Evolutionary conservation across 2,797 vertebrate genomes (phyloP).

Genomic region (Takifugu ocellatus): DNA sequence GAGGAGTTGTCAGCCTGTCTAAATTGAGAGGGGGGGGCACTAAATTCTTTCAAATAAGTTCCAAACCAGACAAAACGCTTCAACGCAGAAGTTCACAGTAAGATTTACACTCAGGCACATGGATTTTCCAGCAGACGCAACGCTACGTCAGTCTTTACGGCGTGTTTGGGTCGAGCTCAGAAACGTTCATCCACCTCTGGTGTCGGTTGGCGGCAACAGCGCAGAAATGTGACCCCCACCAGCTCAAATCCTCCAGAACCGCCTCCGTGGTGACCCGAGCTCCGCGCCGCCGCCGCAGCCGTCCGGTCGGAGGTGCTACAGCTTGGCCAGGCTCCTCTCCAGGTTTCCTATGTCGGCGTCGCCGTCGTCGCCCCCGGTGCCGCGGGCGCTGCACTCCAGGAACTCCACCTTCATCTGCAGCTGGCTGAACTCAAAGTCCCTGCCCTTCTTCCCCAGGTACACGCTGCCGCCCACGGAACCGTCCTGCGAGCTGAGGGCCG

Average conservation of each 20-base stretch:
- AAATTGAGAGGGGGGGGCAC: no score
- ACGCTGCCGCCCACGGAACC: conserved; percentile 71
- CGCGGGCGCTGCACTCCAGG: conserved; percentile 88
- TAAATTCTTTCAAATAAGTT: conserved; percentile 4
- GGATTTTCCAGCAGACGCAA: conserved; percentile 28
- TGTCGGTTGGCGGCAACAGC: conserved; percentile 3
- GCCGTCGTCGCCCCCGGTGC: conserved; percentile 78
- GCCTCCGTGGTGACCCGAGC: conserved; percentile 1
- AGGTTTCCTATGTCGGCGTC: conserved; percentile 79
- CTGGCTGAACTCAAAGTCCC: conserved; percentile 95
- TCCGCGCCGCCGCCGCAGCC: conserved; percentile 12
- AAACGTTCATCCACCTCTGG: conserved; percentile 9
- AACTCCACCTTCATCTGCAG: conserved; percentile 90
- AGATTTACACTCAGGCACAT: conserved; percentile 8
- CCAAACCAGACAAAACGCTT: background rate
- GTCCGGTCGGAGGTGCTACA: conserved; percentile 59
- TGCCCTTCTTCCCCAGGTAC: conserved; percentile 91
- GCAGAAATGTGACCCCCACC: no score
- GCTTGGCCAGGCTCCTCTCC: conserved; percentile 85
- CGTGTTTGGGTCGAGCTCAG: conserved; percentile 15
- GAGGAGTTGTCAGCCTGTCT: conserved; percentile 10
- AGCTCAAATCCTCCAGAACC: no score
- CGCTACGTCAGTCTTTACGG: conserved; percentile 14
- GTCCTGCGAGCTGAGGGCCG: conserved; percentile 89
- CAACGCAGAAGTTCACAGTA: conserved; percentile 28